These are phyloP conservation scores for Myiotriccus ornatus DNA, from an alignment of 2,797 vertebrate species.

Conservation along the genomic window DNA sequence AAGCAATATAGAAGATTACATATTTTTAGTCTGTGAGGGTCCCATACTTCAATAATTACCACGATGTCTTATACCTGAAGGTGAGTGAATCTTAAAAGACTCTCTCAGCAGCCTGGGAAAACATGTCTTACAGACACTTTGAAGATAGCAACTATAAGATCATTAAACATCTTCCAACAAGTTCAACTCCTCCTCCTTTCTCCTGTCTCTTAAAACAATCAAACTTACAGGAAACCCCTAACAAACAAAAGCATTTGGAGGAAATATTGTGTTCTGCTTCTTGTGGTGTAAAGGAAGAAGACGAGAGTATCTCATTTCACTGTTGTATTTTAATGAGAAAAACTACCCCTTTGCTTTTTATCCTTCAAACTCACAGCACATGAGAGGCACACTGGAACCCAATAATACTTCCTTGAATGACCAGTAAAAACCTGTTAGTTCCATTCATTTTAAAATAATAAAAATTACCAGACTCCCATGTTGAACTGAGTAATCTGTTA, in stretches of 20 bases:
- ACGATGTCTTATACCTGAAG: background rate
- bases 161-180: background rate
- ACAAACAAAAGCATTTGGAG: conserved; percentile 44
- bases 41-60: background rate
- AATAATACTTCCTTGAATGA: conserved; percentile 74
- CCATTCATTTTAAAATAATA: conserved; percentile 67
- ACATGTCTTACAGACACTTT: background rate
- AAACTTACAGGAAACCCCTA: conserved; percentile 24
- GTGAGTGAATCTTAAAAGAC: background rate
- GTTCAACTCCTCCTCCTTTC: background rate
- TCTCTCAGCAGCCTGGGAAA: background rate
- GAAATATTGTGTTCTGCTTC: conserved; percentile 45
- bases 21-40: background rate
- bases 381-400: conserved; percentile 54
- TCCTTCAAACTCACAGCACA: conserved; percentile 73
- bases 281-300: conserved; percentile 54
- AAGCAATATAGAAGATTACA: background rate
- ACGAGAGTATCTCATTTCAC: conserved; percentile 63
- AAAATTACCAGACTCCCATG: conserved; percentile 47
- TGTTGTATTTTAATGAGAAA: conserved; percentile 73
- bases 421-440: conserved; percentile 69
- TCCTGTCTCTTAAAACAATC: conserved; percentile 25
- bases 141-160: background rate
- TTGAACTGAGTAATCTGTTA: conserved; percentile 63
- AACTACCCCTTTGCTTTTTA: conserved; percentile 69